phyloP scores from a whole-genome alignment of 2,888 invertebrate species.

The Pristionchus mayeri region DNA sequence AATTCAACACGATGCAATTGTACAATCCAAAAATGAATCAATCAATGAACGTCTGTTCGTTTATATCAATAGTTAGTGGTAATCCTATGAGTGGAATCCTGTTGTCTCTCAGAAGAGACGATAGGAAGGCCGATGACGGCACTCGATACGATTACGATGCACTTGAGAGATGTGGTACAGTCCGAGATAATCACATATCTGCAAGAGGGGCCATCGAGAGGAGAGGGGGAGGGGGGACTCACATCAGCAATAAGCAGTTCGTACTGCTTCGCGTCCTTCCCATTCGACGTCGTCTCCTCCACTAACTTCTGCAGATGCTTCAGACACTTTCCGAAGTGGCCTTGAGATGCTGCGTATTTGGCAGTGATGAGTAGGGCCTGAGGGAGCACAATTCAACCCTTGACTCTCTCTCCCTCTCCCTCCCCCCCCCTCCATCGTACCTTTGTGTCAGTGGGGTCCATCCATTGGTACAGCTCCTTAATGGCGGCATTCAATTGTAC shows the following conservation, averaged over 20 bases:
- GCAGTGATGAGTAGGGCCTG: slow-evolving; percentile 84
- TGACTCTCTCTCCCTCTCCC: not conserved
- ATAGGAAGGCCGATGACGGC: slow-evolving; percentile 84
- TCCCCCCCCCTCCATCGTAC: slow-evolving; percentile 77
- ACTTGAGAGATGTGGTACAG: slow-evolving; percentile 84
- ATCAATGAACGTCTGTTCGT: not conserved
- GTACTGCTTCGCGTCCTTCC: slow-evolving; percentile 49
- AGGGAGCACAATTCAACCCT: not conserved
- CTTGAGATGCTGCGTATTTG: slow-evolving; percentile 85
- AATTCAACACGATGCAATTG: slow-evolving; percentile 19
- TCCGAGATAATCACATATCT: slow-evolving; percentile 83
- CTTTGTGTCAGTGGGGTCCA: slow-evolving; percentile 86
- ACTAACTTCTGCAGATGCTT: slow-evolving; percentile 85
- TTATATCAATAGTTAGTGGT: not conserved
- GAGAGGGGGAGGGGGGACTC: not conserved
- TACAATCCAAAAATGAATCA: slow-evolving; percentile 7
- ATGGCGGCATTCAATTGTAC: slow-evolving; percentile 82
- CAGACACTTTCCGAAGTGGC: slow-evolving; percentile 87
- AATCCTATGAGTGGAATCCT: not conserved
- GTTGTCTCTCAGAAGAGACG: slow-evolving; percentile 81
- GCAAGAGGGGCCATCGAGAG: slow-evolving; percentile 76
- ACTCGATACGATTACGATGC: slow-evolving; percentile 81
- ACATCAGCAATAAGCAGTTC: slow-evolving; percentile 57
- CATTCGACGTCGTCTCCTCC: slow-evolving; percentile 82
- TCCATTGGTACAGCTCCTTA: slow-evolving; percentile 86